Evolutionary conservation across 1,140 invertebrate genomes (phyloP), one percentile per base, ranked within the genome.

Genomic region (Battus philenor): DNA sequence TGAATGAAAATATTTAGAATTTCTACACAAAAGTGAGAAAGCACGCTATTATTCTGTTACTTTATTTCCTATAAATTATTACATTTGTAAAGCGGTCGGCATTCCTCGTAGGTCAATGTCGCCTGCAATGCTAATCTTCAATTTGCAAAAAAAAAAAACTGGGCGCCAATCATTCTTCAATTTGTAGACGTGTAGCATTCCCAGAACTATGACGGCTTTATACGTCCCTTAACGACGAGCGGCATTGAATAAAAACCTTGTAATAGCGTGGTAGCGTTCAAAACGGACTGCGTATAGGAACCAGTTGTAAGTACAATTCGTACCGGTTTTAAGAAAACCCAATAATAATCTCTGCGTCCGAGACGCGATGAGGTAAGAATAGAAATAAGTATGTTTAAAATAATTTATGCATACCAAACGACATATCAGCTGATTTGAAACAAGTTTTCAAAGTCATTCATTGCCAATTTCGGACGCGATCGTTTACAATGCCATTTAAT

Each of bases 361-460:
- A 52, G 36, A 44, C 41, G 22, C 64, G 67, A 75, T 72, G 68
- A 72, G 70, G 69, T 69, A 72, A 76, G 67, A 68, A 71, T 57
- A 50, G 56, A 46, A 54, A 58, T 61, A 62, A 61, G 66, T 58
- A 59, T 54, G 49, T 41, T 34, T 44, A 60, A 47, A 36, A 47
- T 70, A 68, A 72, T 68, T 60, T 70, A 78, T 74, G 64, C 74
- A 70, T 63, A 62, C 63, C 66, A 48, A 5, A 46, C 38, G 47
- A 50, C 45, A 0, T 36, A 72, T 83, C 79, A 83, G 79, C 79
- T 83, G 79, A 78, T 71, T 55, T 31, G 48, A 60, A 78, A 82
- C 74, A 29, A 51, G 76, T 76, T 78, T 68, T 30, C 27, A 11
- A 52, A 54, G 58, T 68, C 72, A 80, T 78, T 80, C 70, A 82